Evolutionary conservation across 2,888 invertebrate species (phyloP).

Genomic region (Heteromyza rotundicornis): DNA sequence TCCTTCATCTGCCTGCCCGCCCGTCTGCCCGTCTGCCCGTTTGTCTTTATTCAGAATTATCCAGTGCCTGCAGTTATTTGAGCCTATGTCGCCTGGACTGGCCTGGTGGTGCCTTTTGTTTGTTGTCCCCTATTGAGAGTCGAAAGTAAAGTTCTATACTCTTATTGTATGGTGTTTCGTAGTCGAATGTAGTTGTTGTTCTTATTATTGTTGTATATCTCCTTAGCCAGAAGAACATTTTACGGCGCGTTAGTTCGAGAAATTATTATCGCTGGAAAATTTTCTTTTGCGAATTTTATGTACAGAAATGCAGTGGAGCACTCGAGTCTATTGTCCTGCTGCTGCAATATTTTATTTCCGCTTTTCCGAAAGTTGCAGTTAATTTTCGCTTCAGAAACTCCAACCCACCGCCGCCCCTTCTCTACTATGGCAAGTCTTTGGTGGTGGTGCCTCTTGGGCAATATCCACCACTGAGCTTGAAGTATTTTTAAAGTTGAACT

Average conservation of each 20-base stretch:
- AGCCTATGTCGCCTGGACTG: background rate
- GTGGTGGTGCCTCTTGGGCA: no score
- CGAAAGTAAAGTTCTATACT: no score
- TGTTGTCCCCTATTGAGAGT: no score
- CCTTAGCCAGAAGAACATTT: background rate
- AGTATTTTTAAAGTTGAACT: background rate
- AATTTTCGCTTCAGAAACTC: background rate
- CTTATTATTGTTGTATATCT: background rate
- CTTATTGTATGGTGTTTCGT: no score
- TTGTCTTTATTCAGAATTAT: no score
- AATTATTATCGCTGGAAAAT: background rate
- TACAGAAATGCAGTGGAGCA: no score
- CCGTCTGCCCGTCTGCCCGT: background rate
- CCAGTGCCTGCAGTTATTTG: background rate
- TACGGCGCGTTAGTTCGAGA: background rate
- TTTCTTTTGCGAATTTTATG: background rate
- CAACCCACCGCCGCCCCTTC: no score
- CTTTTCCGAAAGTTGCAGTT: background rate
- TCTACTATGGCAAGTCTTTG: no score
- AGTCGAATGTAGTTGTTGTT: background rate
- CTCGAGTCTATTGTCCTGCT: background rate
- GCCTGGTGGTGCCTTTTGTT: no score
- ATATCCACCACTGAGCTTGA: no score
- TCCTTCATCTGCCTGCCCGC: no score
- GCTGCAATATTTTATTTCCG: background rate